Base-by-base conservation (phyloP, 2,797 vertebrate species). In the Thaleichthys pacificus region DNA sequence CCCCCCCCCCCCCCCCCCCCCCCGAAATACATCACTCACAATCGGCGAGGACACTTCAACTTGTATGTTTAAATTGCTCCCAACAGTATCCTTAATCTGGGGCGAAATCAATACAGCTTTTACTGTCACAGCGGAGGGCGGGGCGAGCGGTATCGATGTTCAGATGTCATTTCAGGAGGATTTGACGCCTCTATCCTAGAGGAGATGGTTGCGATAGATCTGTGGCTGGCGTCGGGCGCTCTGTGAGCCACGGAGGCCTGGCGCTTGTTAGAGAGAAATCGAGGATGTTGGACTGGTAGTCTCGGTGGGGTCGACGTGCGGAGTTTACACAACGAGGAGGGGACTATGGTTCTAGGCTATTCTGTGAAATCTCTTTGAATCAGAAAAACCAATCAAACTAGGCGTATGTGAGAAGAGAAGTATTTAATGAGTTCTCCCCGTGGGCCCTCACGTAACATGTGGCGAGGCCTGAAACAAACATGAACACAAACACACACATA, bases 61-160 rank as follows among this genome's bases (percentile, higher is more conserved):
- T 86, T 86, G 87, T 88, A 86, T 89, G 89, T 89, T 92, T 91
- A 92, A 91, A 93, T 92, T 92, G 91, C 91, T 93, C 92, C 91
- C 93, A 80, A 77, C 83, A 88, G 92, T 88, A 87, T 90, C 86
- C 85, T 93, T 91, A 91, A 91, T 93, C 90, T 86, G 84, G 76
- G 75, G 76, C 75, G 86, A 90, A 93, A 93, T 93, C 93, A 91
- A 93, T 93, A 91, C 74, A 77, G 87, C 92, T 92, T 92, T 93
- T 89, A 91, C 91, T 90, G 90, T 91, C 91, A 91, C 88, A 84
- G 88, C 76, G 85, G 80, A 88, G 85, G 84, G 88, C 82, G 77
- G 72, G 80, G 75, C 85, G 85, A 83, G 75, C 35, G 74, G 75
- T 92, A 93, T 92, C 92, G 92, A 93, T 89, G 91, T 92, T 87